Conservation (phyloP, 2,113 vertebrate genomes). For the Lucifuga dentata region DNA sequence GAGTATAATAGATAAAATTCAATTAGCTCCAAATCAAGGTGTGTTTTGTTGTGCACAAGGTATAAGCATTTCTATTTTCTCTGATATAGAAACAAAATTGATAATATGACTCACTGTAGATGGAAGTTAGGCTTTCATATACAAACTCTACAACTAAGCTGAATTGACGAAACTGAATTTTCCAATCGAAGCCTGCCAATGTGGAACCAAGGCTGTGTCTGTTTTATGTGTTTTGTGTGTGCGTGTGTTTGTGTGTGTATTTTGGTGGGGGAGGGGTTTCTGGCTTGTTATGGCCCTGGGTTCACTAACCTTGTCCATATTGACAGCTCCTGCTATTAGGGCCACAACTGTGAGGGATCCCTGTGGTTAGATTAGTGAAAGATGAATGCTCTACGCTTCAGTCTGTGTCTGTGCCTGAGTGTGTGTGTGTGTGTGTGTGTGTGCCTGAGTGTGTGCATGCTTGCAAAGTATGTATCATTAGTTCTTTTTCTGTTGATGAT, state of each 20-base stretch:
- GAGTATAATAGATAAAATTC: conserved; percentile 56
- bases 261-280: conserved; percentile 54
- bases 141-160: too few species aligned
- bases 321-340: conserved; percentile 81
- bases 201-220: conserved; percentile 27
- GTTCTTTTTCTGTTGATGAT: conserved; percentile 44
- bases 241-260: conserved; percentile 26
- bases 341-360: conserved; percentile 73
- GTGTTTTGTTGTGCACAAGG: conserved; percentile 14
- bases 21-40: conserved; percentile 55
- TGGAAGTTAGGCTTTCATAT: too few species aligned
- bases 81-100: conserved; percentile 28
- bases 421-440: conserved; percentile 23
- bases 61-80: conserved; percentile 12
- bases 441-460: background rate
- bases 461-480: background rate
- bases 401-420: conserved; percentile 49
- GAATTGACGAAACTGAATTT: background rate
- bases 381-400: conserved; percentile 71
- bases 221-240: conserved; percentile 28
- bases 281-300: conserved; percentile 72
- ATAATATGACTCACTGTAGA: too few species aligned
- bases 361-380: conserved; percentile 78
- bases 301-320: conserved; percentile 80
- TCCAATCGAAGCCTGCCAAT: conserved; percentile 28